These are phyloP conservation scores for Malaclemys terrapin DNA, from an alignment of 2,113 vertebrate genomes.

Conservation along the genomic window DNA sequence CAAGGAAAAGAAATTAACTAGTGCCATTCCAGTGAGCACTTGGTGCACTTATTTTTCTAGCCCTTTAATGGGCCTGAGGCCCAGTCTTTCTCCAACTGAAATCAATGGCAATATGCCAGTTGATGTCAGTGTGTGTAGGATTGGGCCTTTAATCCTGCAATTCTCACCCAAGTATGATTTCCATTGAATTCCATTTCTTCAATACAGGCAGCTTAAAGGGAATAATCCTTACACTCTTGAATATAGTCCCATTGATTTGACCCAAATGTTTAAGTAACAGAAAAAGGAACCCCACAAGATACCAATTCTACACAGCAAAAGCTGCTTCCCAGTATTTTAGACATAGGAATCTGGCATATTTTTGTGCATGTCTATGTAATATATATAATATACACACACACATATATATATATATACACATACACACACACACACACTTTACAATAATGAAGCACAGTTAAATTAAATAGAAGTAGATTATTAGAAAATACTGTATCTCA, in stretches of 20 bases:
- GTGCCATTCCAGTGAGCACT: background rate
- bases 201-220: background rate
- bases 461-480: background rate
- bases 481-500: background rate
- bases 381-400: background rate
- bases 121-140: background rate
- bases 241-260: background rate
- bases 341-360: background rate
- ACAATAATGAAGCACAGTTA: background rate
- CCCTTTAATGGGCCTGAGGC: accelerated
- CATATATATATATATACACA: too few relatives aligned
- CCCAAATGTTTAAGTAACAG: background rate
- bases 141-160: accelerated
- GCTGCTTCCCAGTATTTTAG: background rate
- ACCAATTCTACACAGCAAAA: background rate
- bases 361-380: background rate
- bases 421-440: background rate
- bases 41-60: background rate
- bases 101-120: background rate
- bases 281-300: background rate
- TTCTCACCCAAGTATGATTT: background rate
- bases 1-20: background rate
- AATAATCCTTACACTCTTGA: background rate
- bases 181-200: background rate
- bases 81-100: background rate